Evolutionary conservation across 2,888 invertebrate species (phyloP).

Genomic region (Druceiella hillmani): DNA sequence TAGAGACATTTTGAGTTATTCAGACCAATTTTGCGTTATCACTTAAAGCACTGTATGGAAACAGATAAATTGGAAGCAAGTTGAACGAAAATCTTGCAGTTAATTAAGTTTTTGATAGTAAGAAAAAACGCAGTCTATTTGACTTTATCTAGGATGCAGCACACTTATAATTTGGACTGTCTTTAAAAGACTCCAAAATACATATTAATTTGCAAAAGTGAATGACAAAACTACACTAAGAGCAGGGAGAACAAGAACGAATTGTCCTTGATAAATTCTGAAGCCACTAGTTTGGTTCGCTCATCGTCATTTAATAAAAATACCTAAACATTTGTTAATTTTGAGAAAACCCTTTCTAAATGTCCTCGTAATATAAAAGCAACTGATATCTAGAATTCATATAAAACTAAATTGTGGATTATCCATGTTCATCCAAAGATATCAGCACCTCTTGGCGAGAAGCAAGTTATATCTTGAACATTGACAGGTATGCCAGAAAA

Average conservation of each 20-base stretch:
- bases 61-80: too few relatives aligned
- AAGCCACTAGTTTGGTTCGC: conserved; percentile 25
- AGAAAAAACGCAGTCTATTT: too few relatives aligned
- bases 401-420: conserved; percentile 26
- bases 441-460: conserved; percentile 24
- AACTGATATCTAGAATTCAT: conserved; percentile 25
- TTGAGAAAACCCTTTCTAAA: conserved; percentile 20
- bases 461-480: conserved; percentile 25
- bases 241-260: too few relatives aligned
- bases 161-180: too few relatives aligned
- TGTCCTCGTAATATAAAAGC: conserved; percentile 19
- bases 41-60: too few relatives aligned
- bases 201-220: conserved; percentile 22
- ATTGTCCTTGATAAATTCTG: conserved; percentile 20
- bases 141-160: too few relatives aligned
- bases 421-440: conserved; percentile 27
- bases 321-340: conserved; percentile 22
- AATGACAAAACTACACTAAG: conserved; percentile 21
- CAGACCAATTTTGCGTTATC: too few relatives aligned
- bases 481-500: conserved; percentile 22
- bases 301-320: conserved; percentile 26
- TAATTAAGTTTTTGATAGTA: too few relatives aligned
- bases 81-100: too few relatives aligned
- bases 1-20: too few relatives aligned
- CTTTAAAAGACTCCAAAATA: too few relatives aligned